These are phyloP conservation scores for Caenorhabditis drosophilae DNA, from an alignment of 2,888 invertebrate species.

Conservation along the genomic window DNA sequence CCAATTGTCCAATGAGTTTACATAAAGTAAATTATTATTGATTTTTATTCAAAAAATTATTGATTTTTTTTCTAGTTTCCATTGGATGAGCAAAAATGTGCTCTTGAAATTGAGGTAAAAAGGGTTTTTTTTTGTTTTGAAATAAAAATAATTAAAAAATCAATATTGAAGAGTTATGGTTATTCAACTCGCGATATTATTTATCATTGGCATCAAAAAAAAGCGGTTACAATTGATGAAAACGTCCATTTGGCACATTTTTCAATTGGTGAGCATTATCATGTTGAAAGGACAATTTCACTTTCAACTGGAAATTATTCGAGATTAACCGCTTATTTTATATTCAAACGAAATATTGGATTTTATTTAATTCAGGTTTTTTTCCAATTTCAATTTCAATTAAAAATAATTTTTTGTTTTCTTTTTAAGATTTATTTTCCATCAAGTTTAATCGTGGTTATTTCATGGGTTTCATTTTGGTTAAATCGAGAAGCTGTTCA, in stretches of 20 bases:
- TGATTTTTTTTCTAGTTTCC: slow-evolving; percentile 58
- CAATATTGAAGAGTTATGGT: slow-evolving; percentile 64
- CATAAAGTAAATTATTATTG: slow-evolving; percentile 57
- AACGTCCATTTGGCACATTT: slow-evolving; percentile 70
- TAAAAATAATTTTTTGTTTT: not conserved
- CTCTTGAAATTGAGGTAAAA: slow-evolving; percentile 67
- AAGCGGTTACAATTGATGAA: slow-evolving; percentile 67
- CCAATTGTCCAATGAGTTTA: slow-evolving; percentile 69
- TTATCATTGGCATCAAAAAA: slow-evolving; percentile 68
- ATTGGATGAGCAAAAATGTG: slow-evolving; percentile 65
- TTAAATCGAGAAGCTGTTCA: slow-evolving; percentile 70
- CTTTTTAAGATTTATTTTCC: slow-evolving; percentile 68
- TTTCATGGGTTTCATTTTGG: slow-evolving; percentile 70
- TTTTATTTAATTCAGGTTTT: slow-evolving; percentile 69
- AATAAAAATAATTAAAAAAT: slow-evolving; percentile 5
- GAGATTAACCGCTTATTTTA: slow-evolving; percentile 67
- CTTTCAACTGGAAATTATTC: slow-evolving; percentile 70
- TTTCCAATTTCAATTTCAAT: not conserved
- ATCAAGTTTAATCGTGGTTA: slow-evolving; percentile 68
- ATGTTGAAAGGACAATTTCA: slow-evolving; percentile 66
- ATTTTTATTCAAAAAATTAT: not conserved
- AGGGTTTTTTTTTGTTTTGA: slow-evolving; percentile 7
- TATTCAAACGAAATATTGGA: slow-evolving; percentile 68
- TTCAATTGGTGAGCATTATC: slow-evolving; percentile 65
- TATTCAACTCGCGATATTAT: slow-evolving; percentile 69